These are phyloP conservation scores for Xiphophorus birchmanni DNA, from an alignment of 2,797 vertebrate species.

Conservation along the genomic window DNA sequence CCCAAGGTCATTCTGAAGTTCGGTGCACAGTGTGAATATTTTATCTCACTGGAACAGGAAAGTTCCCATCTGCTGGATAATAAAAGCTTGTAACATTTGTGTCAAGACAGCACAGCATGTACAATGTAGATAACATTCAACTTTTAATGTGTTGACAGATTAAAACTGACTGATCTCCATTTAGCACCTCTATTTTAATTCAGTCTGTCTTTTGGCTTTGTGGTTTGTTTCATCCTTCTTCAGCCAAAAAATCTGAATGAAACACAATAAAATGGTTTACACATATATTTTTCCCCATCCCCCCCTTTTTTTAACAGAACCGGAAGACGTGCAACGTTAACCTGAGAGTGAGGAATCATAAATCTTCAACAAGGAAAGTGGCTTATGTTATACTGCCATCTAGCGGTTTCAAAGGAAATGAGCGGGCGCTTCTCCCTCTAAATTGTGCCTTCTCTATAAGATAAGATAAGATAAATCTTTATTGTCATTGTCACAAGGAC, in stretches of 20 bases:
- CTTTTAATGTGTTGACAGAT: constrained; percentile 1
- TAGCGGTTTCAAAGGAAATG: background rate
- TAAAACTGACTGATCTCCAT: background rate
- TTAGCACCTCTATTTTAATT: background rate
- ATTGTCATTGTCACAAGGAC: too few species aligned
- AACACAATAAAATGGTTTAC: too few species aligned
- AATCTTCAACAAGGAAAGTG: background rate
- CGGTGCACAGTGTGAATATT: background rate
- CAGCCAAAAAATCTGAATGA: too few species aligned
- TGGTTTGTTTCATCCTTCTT: too few species aligned
- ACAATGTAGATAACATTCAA: background rate
- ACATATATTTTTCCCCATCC: too few species aligned
- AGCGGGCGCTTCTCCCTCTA: background rate
- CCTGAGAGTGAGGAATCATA: background rate
- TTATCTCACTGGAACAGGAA: background rate
- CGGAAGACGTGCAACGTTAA: background rate
- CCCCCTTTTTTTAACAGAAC: background rate
- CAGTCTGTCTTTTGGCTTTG: background rate
- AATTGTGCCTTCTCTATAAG: constrained; percentile 6
- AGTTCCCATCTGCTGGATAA: background rate
- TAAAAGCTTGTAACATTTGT: constrained; percentile 4
- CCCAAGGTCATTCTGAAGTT: background rate
- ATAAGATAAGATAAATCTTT: too few species aligned
- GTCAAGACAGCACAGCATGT: background rate
- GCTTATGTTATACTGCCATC: constrained; percentile 30